A percentile compares a stretch with the other conserved stretches of the same genome.
These are phyloP conservation scores for Octodon degus DNA, from an alignment of 2,113 vertebrate species.

Conservation along the genomic window DNA sequence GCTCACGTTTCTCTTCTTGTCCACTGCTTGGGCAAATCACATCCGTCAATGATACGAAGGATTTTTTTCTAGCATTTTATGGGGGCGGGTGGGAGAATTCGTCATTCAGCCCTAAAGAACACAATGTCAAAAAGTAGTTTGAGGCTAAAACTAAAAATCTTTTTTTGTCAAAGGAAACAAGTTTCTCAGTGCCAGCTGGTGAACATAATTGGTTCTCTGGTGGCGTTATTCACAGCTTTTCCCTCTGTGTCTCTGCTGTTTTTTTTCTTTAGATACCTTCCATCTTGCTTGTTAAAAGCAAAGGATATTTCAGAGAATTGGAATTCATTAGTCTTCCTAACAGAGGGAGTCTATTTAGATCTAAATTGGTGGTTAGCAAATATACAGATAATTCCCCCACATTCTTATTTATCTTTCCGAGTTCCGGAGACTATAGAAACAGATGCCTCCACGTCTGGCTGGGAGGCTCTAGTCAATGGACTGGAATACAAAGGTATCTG, in stretches of 20 bases:
- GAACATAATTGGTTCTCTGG: constrained; percentile 82
- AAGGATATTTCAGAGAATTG: constrained; percentile 85
- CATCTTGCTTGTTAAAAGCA: constrained; percentile 87
- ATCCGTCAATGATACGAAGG: neutral
- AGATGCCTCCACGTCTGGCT: constrained; percentile 85
- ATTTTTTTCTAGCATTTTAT: constrained; percentile 27
- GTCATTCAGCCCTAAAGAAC: constrained; percentile 67
- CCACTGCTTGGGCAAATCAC: constrained; percentile 23
- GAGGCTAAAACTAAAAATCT: constrained; percentile 71
- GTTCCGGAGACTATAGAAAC: constrained; percentile 84
- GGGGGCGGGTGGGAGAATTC: constrained; percentile 6
- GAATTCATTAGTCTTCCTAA: constrained; percentile 87
- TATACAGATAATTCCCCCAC: constrained; percentile 84
- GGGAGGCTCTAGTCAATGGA: constrained; percentile 82
- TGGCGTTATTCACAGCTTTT: constrained; percentile 81
- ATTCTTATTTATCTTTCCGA: constrained; percentile 84
- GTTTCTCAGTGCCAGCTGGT: constrained; percentile 84
- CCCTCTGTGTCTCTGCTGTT: constrained; percentile 56
- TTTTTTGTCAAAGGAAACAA: constrained; percentile 76
- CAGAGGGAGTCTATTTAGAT: constrained; percentile 86
- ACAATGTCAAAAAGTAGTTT: constrained; percentile 69
- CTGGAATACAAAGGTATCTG: constrained; percentile 85
- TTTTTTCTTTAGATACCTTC: constrained; percentile 78
- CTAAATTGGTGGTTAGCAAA: constrained; percentile 88
- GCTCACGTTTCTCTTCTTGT: neutral